Evolutionary conservation across 2,113 vertebrate species (phyloP), one percentile per base, ranked within the genome.

Genomic region (Myanophis thanlyinensis): DNA sequence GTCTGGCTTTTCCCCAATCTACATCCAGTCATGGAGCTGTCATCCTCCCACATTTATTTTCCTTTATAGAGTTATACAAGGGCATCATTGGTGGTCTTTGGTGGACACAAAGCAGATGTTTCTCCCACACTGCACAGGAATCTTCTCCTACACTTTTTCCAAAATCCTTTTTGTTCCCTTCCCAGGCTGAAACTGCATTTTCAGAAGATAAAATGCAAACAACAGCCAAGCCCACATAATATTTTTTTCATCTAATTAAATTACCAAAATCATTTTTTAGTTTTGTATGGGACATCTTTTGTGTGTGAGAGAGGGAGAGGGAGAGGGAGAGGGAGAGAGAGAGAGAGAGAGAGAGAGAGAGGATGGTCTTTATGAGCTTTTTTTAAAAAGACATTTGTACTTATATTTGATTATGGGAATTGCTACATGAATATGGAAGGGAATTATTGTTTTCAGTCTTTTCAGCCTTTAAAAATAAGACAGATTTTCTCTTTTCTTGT

Each of bases 121-220:
- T 93, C 94, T 95, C 95, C 95, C 95, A 94, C 95, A 95, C 95
- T 94, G 89, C 94, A 90, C 52, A 95, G 90, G 91, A 95, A 87
- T 91, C 94, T 93, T 95, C 95, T 94, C 67, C 93, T 91, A 93
- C 56, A 91, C 94, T 90, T 90, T 48, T 90, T 93, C 95, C 73
- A 87, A 89, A 85, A 88, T 52, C 80, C 67, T 47, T 23, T 1
- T 48, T 89, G 30, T 0, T 0, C 46, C 13, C 52, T 8, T 85
- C 93, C 91, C 90, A 53, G 7, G 2, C 90, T 95, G 92, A 95
- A 94, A 96, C 4, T 85, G 56, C 1, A 6, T 89, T 95, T 46
- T 92, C 93, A 91, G 56, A 92, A 85, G 30, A 88, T 35, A 88
- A 56, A 92, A 90, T 25, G 46, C 59, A 91, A 40, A 73, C 27